Base-by-base conservation (phyloP, 2,888 invertebrate species). In the Amphipyra berbera region DNA sequence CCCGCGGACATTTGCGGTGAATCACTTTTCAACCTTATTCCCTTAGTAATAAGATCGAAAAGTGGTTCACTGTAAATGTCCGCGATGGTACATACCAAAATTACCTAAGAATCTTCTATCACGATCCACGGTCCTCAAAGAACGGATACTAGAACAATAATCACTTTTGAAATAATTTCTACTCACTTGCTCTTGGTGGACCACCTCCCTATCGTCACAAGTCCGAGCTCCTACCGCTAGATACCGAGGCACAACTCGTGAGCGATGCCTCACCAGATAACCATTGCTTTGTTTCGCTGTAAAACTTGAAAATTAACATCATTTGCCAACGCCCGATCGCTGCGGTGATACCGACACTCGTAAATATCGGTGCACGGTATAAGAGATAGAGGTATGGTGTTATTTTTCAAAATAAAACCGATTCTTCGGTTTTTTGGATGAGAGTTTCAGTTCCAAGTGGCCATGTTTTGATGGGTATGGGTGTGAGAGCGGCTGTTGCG, bases 271-370 rank as follows among this genome's bases (percentile, higher is more conserved):
- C 82, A 64, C 70, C 74, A 87, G 94, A 94, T 94, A 94, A 85
- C 89, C 88, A 87, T 88, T 88, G 94, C 92, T 92, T 92, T 91
- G 93, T 93, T 93, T 93, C 92, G 91, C 88, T 93, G 93, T 91
- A 91, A 93, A 91, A 92, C 92, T 91, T 89, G 90, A 92, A 94
- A 94, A 93, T 94, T 94, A 94, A 93, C 94, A 93, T 93, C 93
- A 94, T 94, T 93, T 93, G 94, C 93, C 93, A 93, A 92, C 91
- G 91, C 88, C 87, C 90, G 93, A 93, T 93, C 85, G 88, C 78
- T 78, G 72, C 69, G 78, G 79, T 80, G 93, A 93, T 93, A 93
- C 83, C 68, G 73, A 85, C 85, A 84, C 87, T 83, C 76, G 78
- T 75, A 79, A 78, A 76, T 61, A 50, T 69, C 27, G 71, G 74